These are phyloP conservation scores for Lagopus leucura DNA, from an alignment of 2,113 vertebrate genomes.

Conservation along the genomic window DNA sequence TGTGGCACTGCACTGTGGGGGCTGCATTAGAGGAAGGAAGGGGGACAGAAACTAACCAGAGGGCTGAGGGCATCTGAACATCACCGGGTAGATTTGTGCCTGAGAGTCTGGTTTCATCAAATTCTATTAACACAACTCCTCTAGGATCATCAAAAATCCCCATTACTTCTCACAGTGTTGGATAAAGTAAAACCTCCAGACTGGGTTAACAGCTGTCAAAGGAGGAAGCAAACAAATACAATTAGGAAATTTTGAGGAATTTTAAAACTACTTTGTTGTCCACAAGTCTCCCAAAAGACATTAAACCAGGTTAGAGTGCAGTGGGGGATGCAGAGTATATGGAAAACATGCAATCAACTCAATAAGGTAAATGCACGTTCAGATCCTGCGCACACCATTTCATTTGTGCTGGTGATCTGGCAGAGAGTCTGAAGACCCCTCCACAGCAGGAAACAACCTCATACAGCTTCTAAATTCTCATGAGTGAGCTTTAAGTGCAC, in stretches of 20 bases:
- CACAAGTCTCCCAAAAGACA: neutral
- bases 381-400: neutral
- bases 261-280: neutral
- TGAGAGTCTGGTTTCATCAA: neutral
- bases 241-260: neutral
- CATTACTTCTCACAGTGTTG: neutral
- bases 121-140: neutral
- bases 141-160: neutral
- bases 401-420: neutral
- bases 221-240: neutral
- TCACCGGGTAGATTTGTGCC: neutral
- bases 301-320: neutral
- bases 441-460: neutral
- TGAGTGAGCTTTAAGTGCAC: neutral
- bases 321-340: neutral
- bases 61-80: neutral
- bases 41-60: neutral
- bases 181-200: neutral
- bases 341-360: neutral
- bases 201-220: neutral
- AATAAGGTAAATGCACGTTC: neutral
- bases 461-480: neutral
- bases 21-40: neutral
- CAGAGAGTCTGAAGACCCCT: neutral
- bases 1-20: neutral